Conservation (phyloP, 2,888 invertebrate genomes). For the Salpingus planirostris region DNA sequence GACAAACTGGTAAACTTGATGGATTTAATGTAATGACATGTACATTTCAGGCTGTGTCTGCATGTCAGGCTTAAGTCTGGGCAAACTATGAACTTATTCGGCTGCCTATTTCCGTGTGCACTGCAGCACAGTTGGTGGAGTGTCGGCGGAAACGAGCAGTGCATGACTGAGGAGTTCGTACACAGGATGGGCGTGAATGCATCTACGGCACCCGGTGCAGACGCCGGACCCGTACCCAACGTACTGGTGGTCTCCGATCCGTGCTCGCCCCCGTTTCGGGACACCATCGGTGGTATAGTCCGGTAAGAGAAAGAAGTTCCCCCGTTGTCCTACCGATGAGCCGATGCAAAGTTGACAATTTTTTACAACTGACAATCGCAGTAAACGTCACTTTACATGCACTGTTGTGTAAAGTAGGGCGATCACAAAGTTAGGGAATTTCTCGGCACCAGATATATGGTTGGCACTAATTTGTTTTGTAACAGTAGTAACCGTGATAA, state of each 20-base stretch:
- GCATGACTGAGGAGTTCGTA: slow-evolving; percentile 40
- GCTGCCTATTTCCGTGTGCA: slow-evolving; percentile 50
- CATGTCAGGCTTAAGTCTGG: slow-evolving; percentile 47
- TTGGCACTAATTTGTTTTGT: too few species aligned
- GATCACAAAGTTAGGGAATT: too few species aligned
- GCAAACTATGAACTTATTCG: slow-evolving; percentile 51
- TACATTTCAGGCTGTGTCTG: slow-evolving; percentile 34
- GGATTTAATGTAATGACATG: too few species aligned
- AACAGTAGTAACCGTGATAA: too few species aligned
- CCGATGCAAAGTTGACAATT: too few species aligned
- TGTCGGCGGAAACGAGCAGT: slow-evolving; percentile 35
- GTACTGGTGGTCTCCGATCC: slow-evolving; percentile 27
- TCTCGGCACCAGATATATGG: too few species aligned
- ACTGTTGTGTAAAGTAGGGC: too few species aligned
- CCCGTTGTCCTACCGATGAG: too few species aligned
- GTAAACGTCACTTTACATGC: too few species aligned
- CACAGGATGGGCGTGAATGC: slow-evolving; percentile 42
- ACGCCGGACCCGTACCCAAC: slow-evolving; percentile 22
- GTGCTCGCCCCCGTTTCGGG: slow-evolving; percentile 31
- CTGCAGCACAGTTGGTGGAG: slow-evolving; percentile 47
- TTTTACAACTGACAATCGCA: too few species aligned
- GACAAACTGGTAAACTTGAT: too few species aligned
- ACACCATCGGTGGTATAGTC: slow-evolving; percentile 37
- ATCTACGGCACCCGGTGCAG: slow-evolving; percentile 35
- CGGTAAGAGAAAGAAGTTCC: too few species aligned